Base-by-base conservation (phyloP, 2,888 invertebrate genomes). In the Papilio demoleus region DNA sequence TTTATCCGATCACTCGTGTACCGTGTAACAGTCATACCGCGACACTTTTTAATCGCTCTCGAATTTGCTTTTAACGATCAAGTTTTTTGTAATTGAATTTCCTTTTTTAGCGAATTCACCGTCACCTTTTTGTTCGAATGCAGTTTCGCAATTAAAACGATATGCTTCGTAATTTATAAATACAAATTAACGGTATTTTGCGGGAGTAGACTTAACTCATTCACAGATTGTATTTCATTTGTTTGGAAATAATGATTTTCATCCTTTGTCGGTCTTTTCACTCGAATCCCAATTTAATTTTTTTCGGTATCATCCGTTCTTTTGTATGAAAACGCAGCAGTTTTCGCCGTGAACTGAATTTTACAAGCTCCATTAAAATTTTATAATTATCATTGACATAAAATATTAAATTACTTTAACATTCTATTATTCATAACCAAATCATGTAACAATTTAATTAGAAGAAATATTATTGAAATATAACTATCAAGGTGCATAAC, bases 1-100 rank as follows among this genome's bases (percentile, higher is more conserved):
- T n/a, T 56, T 17, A 65, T 60, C 45, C 65, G 65, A 31, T 50
- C 67, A 74, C 56, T 40, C 65, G 58, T 42, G 67, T 47, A 50
- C 66, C 66, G 59, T 4, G 60, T 50, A 5, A 38, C 63, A 70
- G 59, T 71, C 71, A 72, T 31, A 42, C 4, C 58, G 70, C 68
- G 73, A 74, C 73, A 72, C 74, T 79, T 79, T 81, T 79, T 77
- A 80, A 79, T 78, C 77, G 76, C 73, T 74, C 74, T 75, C 74
- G 77, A 77, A 80, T 78, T 75, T 76, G 72, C 74, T 75, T 76
- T 77, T 79, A 81, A 75, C 78, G 79, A 78, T 78, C 75, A 72
- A 73, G 73, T 78, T 80, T 78, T 81, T 79, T 77, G 74, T 76
- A 79, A 80, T 76, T 79, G 77, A 77, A 77, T 77, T 77, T 76